Conservation (phyloP, 1,140 invertebrate genomes). For the Zaprionus ornatus region DNA sequence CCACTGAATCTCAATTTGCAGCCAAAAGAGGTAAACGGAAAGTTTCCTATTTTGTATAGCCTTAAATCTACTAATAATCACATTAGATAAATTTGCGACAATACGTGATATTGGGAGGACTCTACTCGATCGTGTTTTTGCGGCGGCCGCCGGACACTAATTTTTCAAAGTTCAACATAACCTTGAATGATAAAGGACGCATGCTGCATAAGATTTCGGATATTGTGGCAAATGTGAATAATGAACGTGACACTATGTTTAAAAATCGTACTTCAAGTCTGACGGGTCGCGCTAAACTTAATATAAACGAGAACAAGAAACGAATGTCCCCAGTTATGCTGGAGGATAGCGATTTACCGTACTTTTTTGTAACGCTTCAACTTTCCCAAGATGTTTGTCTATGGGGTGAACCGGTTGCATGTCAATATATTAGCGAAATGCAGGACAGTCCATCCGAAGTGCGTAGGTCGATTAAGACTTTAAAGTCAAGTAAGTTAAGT, state of each 20-base stretch:
- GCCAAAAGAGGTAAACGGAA: slow-evolving; percentile 42
- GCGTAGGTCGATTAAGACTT: too few relatives aligned
- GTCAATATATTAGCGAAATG: slow-evolving; percentile 52
- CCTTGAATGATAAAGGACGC: slow-evolving; percentile 59
- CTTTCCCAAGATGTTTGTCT: slow-evolving; percentile 58
- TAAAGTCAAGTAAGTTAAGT: too few relatives aligned
- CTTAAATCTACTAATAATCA: too few relatives aligned
- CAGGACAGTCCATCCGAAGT: too few relatives aligned
- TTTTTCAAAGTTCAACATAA: slow-evolving; percentile 60
- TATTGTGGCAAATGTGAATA: slow-evolving; percentile 3
- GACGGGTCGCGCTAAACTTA: neutral
- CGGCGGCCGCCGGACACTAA: slow-evolving; percentile 46
- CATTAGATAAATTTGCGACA: slow-evolving; percentile 68
- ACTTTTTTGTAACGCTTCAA: slow-evolving; percentile 54
- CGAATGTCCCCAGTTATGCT: neutral
- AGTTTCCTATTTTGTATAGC: neutral
- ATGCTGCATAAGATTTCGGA: slow-evolving; percentile 44
- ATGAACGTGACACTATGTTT: neutral
- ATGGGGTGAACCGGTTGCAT: slow-evolving; percentile 61
- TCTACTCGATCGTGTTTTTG: slow-evolving; percentile 61
- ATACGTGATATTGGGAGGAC: slow-evolving; percentile 62
- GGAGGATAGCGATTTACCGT: slow-evolving; percentile 41
- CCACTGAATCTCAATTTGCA: slow-evolving; percentile 47
- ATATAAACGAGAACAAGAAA: neutral
- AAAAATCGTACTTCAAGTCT: neutral